These are phyloP conservation scores for Scytalopus superciliaris DNA, from an alignment of 2,113 vertebrate species.

Conservation along the genomic window DNA sequence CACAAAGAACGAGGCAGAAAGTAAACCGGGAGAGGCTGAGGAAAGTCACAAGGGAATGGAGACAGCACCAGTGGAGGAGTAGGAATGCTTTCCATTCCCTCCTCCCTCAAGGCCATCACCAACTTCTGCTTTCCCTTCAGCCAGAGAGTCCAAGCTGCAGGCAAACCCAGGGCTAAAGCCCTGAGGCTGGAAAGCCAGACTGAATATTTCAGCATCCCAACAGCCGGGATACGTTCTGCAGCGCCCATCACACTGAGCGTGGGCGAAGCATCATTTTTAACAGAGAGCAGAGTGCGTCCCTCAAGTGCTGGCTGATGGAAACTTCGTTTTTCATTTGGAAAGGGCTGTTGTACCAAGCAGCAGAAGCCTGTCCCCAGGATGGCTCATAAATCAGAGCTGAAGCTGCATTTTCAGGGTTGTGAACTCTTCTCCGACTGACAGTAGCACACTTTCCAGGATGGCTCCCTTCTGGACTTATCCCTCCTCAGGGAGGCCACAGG, in stretches of 20 bases:
- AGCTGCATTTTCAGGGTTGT: background rate
- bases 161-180: background rate
- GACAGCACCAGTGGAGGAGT: accelerated
- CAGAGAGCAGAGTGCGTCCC: background rate
- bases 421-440: background rate
- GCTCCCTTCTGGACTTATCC: background rate
- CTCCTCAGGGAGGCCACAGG: background rate
- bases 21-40: background rate
- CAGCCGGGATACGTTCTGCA: accelerated
- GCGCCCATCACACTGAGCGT: accelerated
- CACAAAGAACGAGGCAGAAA: background rate
- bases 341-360: background rate
- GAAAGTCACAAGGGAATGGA: background rate
- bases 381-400: background rate
- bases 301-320: background rate
- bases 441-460: background rate
- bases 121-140: background rate
- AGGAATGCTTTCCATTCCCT: background rate
- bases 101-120: background rate
- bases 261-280: background rate
- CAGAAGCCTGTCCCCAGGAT: background rate
- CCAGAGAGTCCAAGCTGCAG: background rate
- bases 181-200: background rate
- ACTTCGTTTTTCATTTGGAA: background rate
- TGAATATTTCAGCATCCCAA: background rate